phyloP scores from a whole-genome alignment of 2,113 vertebrate species.

The Montifringilla adamsi region DNA sequence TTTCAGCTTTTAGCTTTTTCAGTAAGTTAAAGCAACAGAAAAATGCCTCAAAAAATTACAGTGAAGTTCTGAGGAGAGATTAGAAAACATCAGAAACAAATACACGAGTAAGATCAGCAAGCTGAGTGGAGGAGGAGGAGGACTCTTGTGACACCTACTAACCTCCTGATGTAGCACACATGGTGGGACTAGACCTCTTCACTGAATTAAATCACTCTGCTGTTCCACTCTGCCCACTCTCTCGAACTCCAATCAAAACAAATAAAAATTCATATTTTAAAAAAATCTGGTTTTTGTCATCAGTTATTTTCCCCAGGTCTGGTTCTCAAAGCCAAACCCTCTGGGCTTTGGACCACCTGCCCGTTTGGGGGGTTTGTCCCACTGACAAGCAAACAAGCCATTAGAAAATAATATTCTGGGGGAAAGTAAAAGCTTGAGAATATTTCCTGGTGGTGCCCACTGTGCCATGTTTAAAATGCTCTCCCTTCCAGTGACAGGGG shows the following conservation, averaged over 20 bases:
- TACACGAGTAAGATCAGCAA: not conserved
- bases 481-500: not conserved
- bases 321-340: not conserved
- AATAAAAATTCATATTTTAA: constrained; percentile 58
- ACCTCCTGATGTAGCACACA: not conserved
- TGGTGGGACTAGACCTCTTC: constrained; percentile 6
- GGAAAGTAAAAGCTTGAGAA: not conserved
- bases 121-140: constrained; percentile 22
- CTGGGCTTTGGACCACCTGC: not conserved
- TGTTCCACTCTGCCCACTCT: constrained; percentile 50
- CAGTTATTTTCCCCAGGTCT: not conserved
- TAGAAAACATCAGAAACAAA: not conserved
- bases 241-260: constrained; percentile 4
- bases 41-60: constrained; percentile 20
- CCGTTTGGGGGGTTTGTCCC: not conserved
- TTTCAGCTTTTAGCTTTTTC: constrained; percentile 61
- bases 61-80: constrained; percentile 36
- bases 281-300: not conserved
- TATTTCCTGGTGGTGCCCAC: not conserved
- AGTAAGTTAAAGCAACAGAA: constrained; percentile 38
- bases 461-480: fast-evolving
- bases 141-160: constrained; percentile 8
- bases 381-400: not conserved
- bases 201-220: constrained; percentile 5
- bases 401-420: not conserved